Evolutionary conservation across 2,888 invertebrate species (phyloP).

Genomic region (Meloe dianella): DNA sequence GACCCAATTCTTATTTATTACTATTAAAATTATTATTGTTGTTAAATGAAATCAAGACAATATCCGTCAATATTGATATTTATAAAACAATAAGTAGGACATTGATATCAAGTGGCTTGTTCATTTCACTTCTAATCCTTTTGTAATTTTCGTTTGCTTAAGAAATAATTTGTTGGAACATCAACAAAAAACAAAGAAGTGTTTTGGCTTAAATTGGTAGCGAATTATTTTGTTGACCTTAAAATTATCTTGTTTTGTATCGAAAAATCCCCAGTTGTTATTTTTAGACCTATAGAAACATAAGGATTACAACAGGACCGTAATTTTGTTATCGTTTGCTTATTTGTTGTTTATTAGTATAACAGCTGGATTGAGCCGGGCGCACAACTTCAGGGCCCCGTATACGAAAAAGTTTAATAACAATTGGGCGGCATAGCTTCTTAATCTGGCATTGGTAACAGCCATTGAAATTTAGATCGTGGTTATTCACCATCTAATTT

Average conservation of each 20-base stretch:
- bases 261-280: not conserved
- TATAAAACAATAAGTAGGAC: slow-evolving; percentile 5
- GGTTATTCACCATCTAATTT: too few species aligned
- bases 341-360: too few species aligned
- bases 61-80: not conserved
- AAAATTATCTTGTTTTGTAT: slow-evolving; percentile 5
- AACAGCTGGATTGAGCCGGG: too few species aligned
- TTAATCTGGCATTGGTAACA: too few species aligned
- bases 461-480: too few species aligned
- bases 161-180: not conserved
- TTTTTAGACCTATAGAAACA: not conserved
- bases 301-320: not conserved
- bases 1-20: not conserved
- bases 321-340: too few species aligned
- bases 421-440: too few species aligned
- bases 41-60: not conserved
- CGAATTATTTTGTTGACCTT: slow-evolving; percentile 9
- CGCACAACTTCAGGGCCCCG: too few species aligned
- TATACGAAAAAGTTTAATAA: too few species aligned
- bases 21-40: not conserved
- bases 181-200: not conserved
- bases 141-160: not conserved
- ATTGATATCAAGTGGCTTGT: not conserved
- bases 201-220: not conserved
- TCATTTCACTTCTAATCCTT: not conserved